These are phyloP conservation scores for Vanessa tameamea DNA, from an alignment of 1,140 invertebrate genomes.

Conservation along the genomic window DNA sequence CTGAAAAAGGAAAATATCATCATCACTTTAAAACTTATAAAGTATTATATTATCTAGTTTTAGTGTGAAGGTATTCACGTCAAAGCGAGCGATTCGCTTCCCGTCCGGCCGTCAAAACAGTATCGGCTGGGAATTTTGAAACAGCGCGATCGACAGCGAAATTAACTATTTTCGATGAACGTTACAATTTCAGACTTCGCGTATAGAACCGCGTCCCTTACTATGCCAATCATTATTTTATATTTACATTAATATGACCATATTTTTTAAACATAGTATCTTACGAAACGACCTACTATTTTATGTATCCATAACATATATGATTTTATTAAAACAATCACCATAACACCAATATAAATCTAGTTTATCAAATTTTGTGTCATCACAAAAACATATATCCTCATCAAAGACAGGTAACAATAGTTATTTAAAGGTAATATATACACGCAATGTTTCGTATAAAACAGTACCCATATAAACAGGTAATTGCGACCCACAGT, in stretches of 20 bases:
- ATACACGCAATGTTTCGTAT: background rate
- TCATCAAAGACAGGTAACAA: too few relatives aligned
- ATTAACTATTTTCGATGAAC: conserved; percentile 56
- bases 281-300: too few relatives aligned
- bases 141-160: conserved; percentile 45
- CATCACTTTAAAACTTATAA: background rate
- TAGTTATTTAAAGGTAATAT: too few relatives aligned
- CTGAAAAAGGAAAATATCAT: too few relatives aligned
- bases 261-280: too few relatives aligned
- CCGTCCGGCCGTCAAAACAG: conserved; percentile 40
- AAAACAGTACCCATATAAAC: background rate
- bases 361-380: too few relatives aligned
- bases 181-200: conserved; percentile 34
- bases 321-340: too few relatives aligned
- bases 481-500: conserved; percentile 21
- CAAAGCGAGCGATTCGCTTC: conserved; percentile 26
- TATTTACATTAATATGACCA: too few relatives aligned
- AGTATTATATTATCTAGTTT: conserved; percentile 3
- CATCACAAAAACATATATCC: too few relatives aligned
- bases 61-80: conserved; percentile 24
- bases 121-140: conserved; percentile 41
- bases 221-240: conserved; percentile 12
- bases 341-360: too few relatives aligned
- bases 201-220: conserved; percentile 38
- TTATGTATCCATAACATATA: too few relatives aligned